Evolutionary conservation across 1,140 invertebrate genomes (phyloP).

Genomic region (Drosophila micromelanica): DNA sequence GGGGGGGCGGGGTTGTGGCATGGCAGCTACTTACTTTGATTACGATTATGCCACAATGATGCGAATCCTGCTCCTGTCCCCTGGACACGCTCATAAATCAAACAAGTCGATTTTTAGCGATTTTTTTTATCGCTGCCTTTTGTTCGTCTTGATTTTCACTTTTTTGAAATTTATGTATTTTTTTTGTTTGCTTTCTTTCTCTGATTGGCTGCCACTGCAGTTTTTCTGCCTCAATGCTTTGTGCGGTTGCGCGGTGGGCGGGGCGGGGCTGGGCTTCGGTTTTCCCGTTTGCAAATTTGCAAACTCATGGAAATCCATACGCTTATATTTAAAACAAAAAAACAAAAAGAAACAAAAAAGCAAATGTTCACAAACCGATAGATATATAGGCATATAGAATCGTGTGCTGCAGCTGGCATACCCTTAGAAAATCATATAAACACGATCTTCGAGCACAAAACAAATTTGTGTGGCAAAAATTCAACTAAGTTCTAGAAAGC

Average conservation of each 20-base stretch:
- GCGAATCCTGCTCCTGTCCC: not conserved
- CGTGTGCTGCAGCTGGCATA: too few species aligned
- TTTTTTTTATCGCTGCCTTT: constrained; percentile 50
- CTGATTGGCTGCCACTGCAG: constrained; percentile 67
- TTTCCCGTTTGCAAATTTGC: constrained; percentile 49
- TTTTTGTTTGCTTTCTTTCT: constrained; percentile 20
- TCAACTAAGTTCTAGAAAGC: too few species aligned
- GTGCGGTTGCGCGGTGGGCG: constrained; percentile 2
- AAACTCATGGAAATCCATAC: constrained; percentile 53
- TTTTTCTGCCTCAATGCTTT: constrained; percentile 75
- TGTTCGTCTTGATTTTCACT: constrained; percentile 3
- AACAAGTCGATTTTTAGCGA: constrained; percentile 41
- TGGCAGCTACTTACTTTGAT: constrained; percentile 73
- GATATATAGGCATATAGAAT: too few species aligned
- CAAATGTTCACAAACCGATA: not conserved
- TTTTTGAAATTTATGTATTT: not conserved
- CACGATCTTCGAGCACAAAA: too few species aligned
- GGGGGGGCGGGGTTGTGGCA: not conserved
- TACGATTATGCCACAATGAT: constrained; percentile 43
- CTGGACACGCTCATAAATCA: constrained; percentile 39
- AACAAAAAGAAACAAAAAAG: constrained; percentile 19
- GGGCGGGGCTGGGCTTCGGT: not conserved
- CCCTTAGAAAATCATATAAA: too few species aligned
- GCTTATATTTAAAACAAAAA: constrained; percentile 36
- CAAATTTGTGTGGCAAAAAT: too few species aligned